Evolutionary conservation across 1,140 invertebrate genomes (phyloP).

Genomic region (Macrostomum lignano): DNA sequence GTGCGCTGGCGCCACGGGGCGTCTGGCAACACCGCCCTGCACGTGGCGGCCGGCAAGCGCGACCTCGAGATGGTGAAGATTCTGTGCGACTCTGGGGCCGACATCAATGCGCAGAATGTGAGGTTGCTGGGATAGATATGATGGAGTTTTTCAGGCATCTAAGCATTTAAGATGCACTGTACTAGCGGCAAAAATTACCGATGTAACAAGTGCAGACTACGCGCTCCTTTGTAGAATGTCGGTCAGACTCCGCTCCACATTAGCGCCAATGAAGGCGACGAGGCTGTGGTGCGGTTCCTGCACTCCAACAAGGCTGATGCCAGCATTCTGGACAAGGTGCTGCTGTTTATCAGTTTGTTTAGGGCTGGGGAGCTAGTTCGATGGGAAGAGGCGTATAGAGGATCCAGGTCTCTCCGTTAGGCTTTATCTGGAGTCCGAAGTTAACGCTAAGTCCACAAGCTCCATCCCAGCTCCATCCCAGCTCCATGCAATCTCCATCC

Average conservation of each 20-base stretch:
- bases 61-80: slow-evolving; percentile 91
- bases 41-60: slow-evolving; percentile 74
- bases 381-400: no score
- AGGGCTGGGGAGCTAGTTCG: no score
- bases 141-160: neutral
- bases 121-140: slow-evolving; percentile 9
- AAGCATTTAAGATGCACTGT: neutral
- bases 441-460: no score
- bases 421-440: no score
- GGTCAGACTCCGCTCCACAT: slow-evolving; percentile 48
- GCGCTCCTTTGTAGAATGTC: slow-evolving; percentile 9
- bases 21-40: slow-evolving; percentile 33
- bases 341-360: no score
- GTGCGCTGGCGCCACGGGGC: slow-evolving; percentile 50
- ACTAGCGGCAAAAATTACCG: neutral
- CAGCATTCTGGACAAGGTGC: slow-evolving; percentile 31
- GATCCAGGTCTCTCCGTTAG: no score
- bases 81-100: slow-evolving; percentile 66
- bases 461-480: no score
- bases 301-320: slow-evolving; percentile 78
- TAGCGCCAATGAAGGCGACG: slow-evolving; percentile 81
- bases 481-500: no score
- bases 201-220: slow-evolving; percentile 5
- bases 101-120: slow-evolving; percentile 42
- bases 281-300: slow-evolving; percentile 65